These are phyloP conservation scores for Turnix velox DNA, from an alignment of 2,113 vertebrate species.

Conservation along the genomic window DNA sequence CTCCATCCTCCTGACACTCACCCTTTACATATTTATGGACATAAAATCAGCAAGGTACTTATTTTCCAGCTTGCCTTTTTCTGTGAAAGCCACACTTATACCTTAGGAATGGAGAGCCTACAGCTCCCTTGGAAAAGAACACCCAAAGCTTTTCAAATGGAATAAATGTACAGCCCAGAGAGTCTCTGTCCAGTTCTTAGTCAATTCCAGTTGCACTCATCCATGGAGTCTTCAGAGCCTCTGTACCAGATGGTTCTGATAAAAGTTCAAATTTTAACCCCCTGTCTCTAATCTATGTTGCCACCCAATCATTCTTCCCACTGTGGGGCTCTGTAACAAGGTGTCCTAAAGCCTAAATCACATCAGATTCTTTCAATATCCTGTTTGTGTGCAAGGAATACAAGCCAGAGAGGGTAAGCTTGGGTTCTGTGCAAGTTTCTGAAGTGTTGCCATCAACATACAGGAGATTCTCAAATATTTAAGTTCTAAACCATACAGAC, in stretches of 20 bases:
- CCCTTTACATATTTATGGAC: too few species aligned
- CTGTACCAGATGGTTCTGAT: not conserved
- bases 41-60: not conserved
- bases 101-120: not conserved
- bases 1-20: too few species aligned
- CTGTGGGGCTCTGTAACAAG: not conserved
- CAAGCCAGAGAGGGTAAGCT: not conserved
- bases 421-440: not conserved
- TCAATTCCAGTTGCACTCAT: not conserved
- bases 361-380: not conserved
- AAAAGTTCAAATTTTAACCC: not conserved
- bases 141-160: not conserved
- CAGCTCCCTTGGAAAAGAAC: not conserved
- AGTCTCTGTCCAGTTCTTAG: not conserved
- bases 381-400: not conserved
- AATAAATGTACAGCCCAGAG: not conserved
- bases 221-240: not conserved
- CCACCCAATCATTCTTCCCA: not conserved
- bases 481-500: not conserved
- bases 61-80: not conserved
- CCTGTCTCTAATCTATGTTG: fast-evolving
- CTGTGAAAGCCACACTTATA: not conserved
- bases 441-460: not conserved
- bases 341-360: not conserved
- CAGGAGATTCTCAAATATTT: not conserved